phyloP scores from a whole-genome alignment of 2,113 vertebrate species.

The Eulemur macaco region DNA sequence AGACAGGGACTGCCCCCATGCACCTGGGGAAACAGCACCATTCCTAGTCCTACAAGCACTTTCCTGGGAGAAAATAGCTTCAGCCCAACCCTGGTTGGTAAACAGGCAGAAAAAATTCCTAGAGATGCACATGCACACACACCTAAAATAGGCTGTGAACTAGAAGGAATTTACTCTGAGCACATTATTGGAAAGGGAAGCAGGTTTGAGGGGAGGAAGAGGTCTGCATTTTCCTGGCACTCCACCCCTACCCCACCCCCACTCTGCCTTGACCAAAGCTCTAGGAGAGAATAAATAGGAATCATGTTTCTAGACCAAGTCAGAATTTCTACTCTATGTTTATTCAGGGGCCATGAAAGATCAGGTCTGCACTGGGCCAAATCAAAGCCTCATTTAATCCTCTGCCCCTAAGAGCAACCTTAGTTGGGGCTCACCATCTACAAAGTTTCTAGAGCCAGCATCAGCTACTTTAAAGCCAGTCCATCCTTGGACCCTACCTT shows the following conservation, averaged over 20 bases:
- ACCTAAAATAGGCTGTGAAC: neutral
- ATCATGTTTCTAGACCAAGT: neutral
- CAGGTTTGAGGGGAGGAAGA: neutral
- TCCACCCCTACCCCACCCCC: neutral
- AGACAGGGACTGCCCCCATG: neutral
- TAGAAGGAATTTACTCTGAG: neutral
- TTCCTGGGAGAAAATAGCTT: neutral
- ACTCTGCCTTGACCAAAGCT: neutral
- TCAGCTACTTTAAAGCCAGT: neutral
- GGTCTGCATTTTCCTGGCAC: neutral
- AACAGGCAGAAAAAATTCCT: neutral
- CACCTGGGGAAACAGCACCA: neutral
- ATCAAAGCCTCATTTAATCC: conserved; percentile 17
- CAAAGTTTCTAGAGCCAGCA: neutral
- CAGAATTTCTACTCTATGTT: neutral
- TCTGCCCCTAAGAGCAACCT: neutral
- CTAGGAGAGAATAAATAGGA: neutral
- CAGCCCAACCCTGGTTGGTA: neutral
- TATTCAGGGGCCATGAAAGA: conserved; percentile 13
- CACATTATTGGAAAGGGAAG: neutral
- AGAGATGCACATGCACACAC: neutral
- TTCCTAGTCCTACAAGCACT: neutral
- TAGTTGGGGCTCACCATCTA: neutral
- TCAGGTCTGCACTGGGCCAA: neutral
- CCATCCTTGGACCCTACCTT: neutral